A percentile compares a stretch with the other conserved stretches of the same genome.
Evolutionary conservation across 2,888 invertebrate genomes (phyloP).

Genomic region (Epistrophella euchroma): DNA sequence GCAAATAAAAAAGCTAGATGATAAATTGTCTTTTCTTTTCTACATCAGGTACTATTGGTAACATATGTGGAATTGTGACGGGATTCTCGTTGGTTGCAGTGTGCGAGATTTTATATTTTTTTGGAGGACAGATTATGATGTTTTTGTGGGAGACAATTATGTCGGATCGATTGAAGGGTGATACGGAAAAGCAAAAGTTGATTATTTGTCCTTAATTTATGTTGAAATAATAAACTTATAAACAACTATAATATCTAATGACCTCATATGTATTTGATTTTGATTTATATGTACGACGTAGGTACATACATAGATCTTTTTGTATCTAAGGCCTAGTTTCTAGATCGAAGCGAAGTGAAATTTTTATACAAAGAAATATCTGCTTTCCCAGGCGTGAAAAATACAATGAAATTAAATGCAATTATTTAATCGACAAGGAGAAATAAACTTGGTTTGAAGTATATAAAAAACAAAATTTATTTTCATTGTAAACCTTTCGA

Average conservation of each 20-base stretch:
- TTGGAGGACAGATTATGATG: constrained; percentile 78
- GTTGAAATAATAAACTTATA: background rate
- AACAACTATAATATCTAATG: background rate
- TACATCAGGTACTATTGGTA: constrained; percentile 87
- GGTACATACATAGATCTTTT: no score
- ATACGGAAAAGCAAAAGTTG: constrained; percentile 34
- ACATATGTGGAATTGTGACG: constrained; percentile 87
- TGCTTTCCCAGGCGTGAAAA: no score
- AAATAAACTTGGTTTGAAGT: no score
- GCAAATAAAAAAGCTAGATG: constrained; percentile 24
- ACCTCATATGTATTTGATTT: no score
- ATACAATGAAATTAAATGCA: no score
- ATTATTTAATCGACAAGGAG: no score
- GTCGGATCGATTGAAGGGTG: constrained; percentile 26
- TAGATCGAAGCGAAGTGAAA: no score
- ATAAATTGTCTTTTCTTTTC: constrained; percentile 42
- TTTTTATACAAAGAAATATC: no score
- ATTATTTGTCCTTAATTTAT: constrained; percentile 62
- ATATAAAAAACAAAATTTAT: no score
- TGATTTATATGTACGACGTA: no score
- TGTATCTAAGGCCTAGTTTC: no score
- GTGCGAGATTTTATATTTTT: constrained; percentile 87
- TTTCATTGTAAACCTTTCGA: no score
- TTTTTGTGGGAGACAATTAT: constrained; percentile 42
- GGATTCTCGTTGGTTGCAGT: constrained; percentile 87